Evolutionary conservation across 2,113 vertebrate genomes (phyloP).

Genomic region (chimpanzee (Pan troglodytes)): NHGRI_mPanTro3-v2.1_pri NC_072404.2:172256001-172256500

Average conservation of each 20-base stretch:
- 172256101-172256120: neutral
- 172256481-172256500: constrained; percentile 54
- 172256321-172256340: neutral
- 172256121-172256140: too few species aligned
- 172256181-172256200: neutral
- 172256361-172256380: neutral
- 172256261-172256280: neutral
- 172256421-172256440: neutral
- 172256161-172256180: neutral
- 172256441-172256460: constrained; percentile 59
- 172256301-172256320: neutral
- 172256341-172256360: neutral
- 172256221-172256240: neutral
- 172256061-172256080: too few species aligned
- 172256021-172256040: too few species aligned
- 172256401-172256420: constrained; percentile 46
- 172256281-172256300: neutral
- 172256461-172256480: constrained; percentile 27
- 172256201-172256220: neutral
- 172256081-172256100: neutral
- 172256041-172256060: too few species aligned
- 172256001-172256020: too few species aligned
- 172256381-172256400: constrained; percentile 20
- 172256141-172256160: neutral
- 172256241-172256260: neutral